Conservation (phyloP, 2,113 vertebrate genomes). For the Esox niger region DNA sequence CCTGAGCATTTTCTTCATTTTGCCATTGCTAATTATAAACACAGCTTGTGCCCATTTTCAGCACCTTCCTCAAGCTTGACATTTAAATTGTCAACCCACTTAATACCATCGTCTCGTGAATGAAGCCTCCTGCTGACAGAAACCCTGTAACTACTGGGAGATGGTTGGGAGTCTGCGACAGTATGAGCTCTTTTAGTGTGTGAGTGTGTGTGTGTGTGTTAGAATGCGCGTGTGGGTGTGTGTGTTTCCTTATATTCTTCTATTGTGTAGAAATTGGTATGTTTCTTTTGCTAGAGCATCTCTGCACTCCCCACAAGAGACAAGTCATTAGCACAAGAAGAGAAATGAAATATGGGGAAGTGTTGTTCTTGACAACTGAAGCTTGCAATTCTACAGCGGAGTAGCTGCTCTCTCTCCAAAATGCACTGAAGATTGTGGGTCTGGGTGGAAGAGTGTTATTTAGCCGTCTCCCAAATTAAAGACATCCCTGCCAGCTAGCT, state of each 20-base stretch:
- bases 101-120: slow-evolving; percentile 34
- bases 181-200: background rate
- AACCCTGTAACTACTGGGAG: slow-evolving; percentile 31
- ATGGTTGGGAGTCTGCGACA: background rate
- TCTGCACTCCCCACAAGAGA: too few relatives aligned
- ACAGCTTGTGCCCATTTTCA: slow-evolving; percentile 28
- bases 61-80: slow-evolving; percentile 41
- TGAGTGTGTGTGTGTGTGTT: slow-evolving; percentile 10
- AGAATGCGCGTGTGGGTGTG: background rate
- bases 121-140: slow-evolving; percentile 24
- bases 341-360: background rate
- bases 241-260: background rate
- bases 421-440: background rate
- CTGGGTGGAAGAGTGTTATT: slow-evolving; percentile 38
- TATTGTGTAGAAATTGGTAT: too few relatives aligned
- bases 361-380: slow-evolving; percentile 2
- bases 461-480: slow-evolving; percentile 60
- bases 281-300: background rate
- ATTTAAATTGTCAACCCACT: slow-evolving; percentile 51
- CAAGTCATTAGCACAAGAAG: background rate
- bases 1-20: slow-evolving; percentile 8
- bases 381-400: background rate
- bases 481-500: slow-evolving; percentile 49
- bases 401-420: background rate
- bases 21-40: slow-evolving; percentile 44